Percentiles rank a stretch among this genome's conserved stretches.
These are phyloP conservation scores for Oreohelix idahoensis DNA, from an alignment of 1,140 invertebrate genomes.

Conservation along the genomic window DNA sequence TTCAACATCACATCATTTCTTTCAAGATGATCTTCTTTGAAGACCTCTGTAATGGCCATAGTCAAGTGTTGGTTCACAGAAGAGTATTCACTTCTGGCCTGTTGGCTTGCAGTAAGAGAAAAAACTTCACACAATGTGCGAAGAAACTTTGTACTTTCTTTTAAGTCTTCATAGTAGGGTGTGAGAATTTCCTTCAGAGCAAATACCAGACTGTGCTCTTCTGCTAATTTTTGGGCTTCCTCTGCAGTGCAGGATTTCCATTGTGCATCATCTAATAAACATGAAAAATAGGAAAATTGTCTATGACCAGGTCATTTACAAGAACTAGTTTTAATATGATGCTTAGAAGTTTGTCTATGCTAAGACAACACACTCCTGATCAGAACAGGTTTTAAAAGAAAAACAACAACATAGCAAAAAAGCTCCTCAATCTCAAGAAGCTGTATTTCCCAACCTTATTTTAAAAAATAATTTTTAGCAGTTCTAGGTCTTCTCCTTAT, in stretches of 20 bases:
- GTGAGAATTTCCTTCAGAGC: slow-evolving; percentile 55
- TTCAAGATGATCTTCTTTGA: slow-evolving; percentile 63
- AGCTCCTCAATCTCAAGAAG: no score
- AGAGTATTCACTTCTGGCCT: slow-evolving; percentile 40
- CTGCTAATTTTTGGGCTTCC: slow-evolving; percentile 32
- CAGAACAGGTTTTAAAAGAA: no score
- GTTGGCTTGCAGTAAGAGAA: slow-evolving; percentile 50
- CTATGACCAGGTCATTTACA: no score
- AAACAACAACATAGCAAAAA: no score
- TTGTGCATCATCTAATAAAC: slow-evolving; percentile 12
- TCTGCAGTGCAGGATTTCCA: slow-evolving; percentile 38
- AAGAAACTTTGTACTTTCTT: slow-evolving; percentile 52
- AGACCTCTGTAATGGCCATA: slow-evolving; percentile 62
- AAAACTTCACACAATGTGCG: slow-evolving; percentile 64
- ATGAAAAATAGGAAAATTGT: background rate
- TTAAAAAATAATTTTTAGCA: no score
- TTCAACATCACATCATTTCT: slow-evolving; percentile 53
- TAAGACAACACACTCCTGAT: no score
- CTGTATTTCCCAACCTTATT: no score
- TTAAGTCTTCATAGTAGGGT: slow-evolving; percentile 51
- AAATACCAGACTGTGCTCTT: slow-evolving; percentile 65
- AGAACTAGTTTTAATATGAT: no score
- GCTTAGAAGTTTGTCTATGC: no score
- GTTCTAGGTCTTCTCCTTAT: no score
- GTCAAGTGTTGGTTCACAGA: slow-evolving; percentile 53